Percentiles rank a stretch among this genome's conserved stretches.
Conservation (phyloP, 2,888 invertebrate genomes). For the Ischnura elegans region DNA sequence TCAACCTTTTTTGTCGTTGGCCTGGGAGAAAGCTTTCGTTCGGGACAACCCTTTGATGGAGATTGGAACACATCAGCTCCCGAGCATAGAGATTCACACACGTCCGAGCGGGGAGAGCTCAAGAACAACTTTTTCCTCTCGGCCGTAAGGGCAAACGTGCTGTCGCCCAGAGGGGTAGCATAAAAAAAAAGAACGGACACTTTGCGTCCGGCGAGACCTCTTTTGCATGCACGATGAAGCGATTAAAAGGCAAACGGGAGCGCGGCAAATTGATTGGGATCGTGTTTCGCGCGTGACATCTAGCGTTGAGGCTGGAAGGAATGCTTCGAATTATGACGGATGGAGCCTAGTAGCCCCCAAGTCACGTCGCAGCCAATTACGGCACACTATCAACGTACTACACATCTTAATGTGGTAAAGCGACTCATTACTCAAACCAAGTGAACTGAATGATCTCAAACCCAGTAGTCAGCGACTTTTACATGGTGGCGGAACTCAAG, state of each 20-base stretch:
- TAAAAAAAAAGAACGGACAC: neutral
- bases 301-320: neutral
- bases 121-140: neutral
- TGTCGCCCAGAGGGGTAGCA: neutral
- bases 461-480: too few relatives aligned
- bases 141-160: neutral
- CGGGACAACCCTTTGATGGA: neutral
- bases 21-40: slow-evolving; percentile 13
- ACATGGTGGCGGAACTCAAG: too few relatives aligned
- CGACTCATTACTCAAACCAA: too few relatives aligned
- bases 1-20: neutral
- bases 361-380: neutral
- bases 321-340: neutral
- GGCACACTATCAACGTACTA: neutral
- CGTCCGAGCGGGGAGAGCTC: neutral
- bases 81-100: neutral
- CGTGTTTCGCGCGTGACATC: neutral
- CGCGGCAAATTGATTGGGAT: neutral
- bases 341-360: neutral
- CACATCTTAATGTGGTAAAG: neutral
- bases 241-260: slow-evolving; percentile 2
- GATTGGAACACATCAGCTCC: neutral
- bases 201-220: neutral
- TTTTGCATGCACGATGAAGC: neutral
- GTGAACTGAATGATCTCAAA: too few relatives aligned